Evolutionary conservation across 1,140 invertebrate genomes (phyloP).

Genomic region (Antheraea pernyi): DNA sequence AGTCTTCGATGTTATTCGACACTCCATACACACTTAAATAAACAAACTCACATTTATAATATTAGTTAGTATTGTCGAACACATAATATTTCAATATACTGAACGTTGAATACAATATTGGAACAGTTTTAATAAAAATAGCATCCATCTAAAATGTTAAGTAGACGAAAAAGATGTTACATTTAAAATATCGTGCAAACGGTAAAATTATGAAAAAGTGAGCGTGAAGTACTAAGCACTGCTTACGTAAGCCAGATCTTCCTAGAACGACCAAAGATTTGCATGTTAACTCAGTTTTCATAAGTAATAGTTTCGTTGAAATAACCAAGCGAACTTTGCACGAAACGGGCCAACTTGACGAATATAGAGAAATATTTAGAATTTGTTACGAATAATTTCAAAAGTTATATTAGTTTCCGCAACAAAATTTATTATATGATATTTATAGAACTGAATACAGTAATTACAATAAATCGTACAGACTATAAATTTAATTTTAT

Average conservation of each 20-base stretch:
- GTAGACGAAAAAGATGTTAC: too few relatives aligned
- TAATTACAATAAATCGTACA: too few relatives aligned
- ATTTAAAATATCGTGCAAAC: neutral
- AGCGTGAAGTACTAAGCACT: slow-evolving; percentile 25
- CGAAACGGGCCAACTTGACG: slow-evolving; percentile 50
- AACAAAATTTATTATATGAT: slow-evolving; percentile 20
- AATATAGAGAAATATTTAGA: slow-evolving; percentile 55
- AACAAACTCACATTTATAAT: too few relatives aligned
- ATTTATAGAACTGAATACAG: neutral
- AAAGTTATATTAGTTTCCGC: slow-evolving; percentile 40
- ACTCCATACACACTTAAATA: too few relatives aligned
- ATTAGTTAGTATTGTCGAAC: too few relatives aligned
- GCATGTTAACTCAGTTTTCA: slow-evolving; percentile 66
- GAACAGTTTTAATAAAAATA: too few relatives aligned
- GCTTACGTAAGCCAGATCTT: slow-evolving; percentile 31
- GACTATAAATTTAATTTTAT: neutral
- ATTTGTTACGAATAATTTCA: slow-evolving; percentile 56
- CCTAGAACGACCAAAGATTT: slow-evolving; percentile 56
- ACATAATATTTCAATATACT: too few relatives aligned
- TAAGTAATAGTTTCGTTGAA: slow-evolving; percentile 65
- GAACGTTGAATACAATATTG: too few relatives aligned
- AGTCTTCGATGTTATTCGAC: too few relatives aligned
- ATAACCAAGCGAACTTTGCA: slow-evolving; percentile 48
- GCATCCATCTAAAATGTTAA: too few relatives aligned
- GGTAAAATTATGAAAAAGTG: neutral